Evolutionary conservation across 2,113 vertebrate genomes (phyloP).

Genomic region (Dissostichus mawsoni): DNA sequence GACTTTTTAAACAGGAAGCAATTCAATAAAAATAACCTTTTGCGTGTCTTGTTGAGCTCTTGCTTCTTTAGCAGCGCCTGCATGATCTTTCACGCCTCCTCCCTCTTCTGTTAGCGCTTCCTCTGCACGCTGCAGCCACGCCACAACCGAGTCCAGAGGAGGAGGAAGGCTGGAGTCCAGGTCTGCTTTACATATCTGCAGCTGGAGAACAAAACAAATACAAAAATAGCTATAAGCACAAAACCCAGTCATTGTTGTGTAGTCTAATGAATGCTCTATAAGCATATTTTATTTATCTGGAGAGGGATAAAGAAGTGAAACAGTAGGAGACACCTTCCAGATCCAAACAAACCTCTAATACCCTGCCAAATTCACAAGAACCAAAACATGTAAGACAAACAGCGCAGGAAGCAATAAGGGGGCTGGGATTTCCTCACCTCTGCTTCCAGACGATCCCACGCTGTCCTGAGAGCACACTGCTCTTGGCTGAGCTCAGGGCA

Average conservation of each 20-base stretch:
- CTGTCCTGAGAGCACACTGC: constrained; percentile 37
- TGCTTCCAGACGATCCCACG: constrained; percentile 53
- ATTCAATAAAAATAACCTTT: constrained; percentile 32
- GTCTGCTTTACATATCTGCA: constrained; percentile 51
- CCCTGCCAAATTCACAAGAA: too few species aligned
- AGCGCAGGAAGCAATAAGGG: neutral
- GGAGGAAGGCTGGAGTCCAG: constrained; percentile 60
- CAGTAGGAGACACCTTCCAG: neutral
- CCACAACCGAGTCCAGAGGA: constrained; percentile 57
- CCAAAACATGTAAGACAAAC: neutral
- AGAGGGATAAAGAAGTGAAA: neutral
- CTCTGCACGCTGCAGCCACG: constrained; percentile 62
- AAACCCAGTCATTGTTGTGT: neutral
- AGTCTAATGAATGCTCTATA: neutral
- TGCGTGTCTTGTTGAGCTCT: constrained; percentile 58
- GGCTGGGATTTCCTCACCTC: constrained; percentile 36
- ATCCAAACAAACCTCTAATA: neutral
- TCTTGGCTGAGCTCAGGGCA: constrained; percentile 48
- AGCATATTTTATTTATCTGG: neutral
- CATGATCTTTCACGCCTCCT: constrained; percentile 21
- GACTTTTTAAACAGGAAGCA: too few species aligned
- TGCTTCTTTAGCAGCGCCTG: constrained; percentile 52
- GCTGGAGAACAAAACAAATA: constrained; percentile 34
- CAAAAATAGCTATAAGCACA: neutral
- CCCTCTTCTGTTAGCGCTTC: constrained; percentile 21